A percentile compares a stretch with the other conserved stretches of the same genome.
phyloP scores from a whole-genome alignment of 2,888 invertebrate genomes.

The Heteromurus nitidus region DNA sequence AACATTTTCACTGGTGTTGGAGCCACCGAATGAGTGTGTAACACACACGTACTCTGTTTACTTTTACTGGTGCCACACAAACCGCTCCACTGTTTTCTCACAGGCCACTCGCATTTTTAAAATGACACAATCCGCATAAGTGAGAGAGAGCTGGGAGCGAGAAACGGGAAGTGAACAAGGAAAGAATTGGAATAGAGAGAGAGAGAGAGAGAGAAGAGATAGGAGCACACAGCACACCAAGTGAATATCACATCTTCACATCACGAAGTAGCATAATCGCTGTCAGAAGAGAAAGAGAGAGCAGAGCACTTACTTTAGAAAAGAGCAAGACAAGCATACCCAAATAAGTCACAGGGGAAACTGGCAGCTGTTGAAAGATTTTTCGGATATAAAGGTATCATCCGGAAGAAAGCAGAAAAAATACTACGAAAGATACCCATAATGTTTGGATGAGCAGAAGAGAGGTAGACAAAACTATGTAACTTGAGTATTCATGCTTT shows the following conservation, averaged over 20 bases:
- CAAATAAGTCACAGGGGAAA: constrained; percentile 43
- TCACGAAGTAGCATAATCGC: neutral
- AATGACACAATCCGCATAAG: too few species aligned
- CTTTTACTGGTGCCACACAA: too few species aligned
- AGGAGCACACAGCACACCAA: too few species aligned
- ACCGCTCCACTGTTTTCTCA: too few species aligned
- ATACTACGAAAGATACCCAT: neutral
- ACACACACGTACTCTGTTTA: neutral
- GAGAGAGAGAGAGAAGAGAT: too few species aligned
- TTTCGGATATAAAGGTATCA: constrained; percentile 30
- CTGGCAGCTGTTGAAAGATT: constrained; percentile 44
- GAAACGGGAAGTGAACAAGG: too few species aligned
- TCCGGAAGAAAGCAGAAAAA: neutral
- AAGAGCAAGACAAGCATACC: constrained; percentile 29
- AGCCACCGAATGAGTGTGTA: neutral
- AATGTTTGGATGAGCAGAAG: neutral
- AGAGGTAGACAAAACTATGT: too few species aligned
- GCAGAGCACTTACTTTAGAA: neutral
- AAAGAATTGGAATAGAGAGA: too few species aligned
- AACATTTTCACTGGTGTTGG: neutral
- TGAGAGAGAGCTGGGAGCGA: too few species aligned
- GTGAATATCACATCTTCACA: constrained; percentile 1
- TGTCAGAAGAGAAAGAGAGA: neutral
- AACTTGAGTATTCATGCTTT: too few species aligned
- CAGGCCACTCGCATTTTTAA: too few species aligned